Conservation (phyloP, 2,888 invertebrate species). For the Machimus atricapillus region DNA sequence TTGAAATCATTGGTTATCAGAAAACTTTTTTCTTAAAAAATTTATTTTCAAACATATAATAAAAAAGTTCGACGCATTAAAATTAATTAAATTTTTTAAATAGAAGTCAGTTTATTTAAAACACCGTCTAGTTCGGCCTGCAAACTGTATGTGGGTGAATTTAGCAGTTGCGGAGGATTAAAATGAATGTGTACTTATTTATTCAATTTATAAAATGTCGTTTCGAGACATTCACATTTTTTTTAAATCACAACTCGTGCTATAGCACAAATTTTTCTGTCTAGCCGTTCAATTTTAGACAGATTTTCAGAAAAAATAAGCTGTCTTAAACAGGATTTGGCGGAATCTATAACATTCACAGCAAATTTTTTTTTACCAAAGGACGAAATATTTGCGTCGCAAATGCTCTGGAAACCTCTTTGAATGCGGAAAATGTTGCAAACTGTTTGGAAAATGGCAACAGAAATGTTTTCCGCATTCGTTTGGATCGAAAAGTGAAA, state of each 20-base stretch:
- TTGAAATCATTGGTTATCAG: no score
- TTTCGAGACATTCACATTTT: not conserved
- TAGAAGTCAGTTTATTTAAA: no score
- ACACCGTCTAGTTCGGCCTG: not conserved
- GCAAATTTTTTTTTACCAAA: no score
- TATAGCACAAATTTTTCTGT: not conserved
- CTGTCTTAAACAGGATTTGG: not conserved
- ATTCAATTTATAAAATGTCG: not conserved
- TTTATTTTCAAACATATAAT: no score
- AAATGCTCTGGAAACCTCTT: not conserved
- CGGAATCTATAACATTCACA: not conserved
- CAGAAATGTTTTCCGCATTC: not conserved
- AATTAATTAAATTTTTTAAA: no score
- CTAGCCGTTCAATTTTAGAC: not conserved
- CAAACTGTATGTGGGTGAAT: no score
- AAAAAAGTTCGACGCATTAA: no score
- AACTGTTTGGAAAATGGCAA: not conserved
- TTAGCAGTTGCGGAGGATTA: no score
- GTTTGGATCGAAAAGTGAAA: not conserved
- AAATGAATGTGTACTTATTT: not conserved
- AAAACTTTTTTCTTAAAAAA: no score
- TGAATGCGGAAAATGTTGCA: not conserved
- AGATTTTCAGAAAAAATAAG: not conserved
- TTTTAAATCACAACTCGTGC: not conserved
- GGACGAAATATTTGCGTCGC: no score